phyloP scores from a whole-genome alignment of 2,888 invertebrate genomes.

The Fragum fragum region DNA sequence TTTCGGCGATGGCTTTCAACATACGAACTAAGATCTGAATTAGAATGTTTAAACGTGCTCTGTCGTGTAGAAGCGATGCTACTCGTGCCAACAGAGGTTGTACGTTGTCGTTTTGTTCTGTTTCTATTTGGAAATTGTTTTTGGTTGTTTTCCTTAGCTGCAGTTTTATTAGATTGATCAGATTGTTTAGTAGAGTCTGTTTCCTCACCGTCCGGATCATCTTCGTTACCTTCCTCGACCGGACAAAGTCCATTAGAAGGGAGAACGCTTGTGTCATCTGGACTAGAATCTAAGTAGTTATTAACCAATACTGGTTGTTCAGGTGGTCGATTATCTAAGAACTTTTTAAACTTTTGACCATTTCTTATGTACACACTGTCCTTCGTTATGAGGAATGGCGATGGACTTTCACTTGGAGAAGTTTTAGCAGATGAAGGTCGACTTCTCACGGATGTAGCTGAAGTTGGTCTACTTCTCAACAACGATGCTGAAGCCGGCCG shows the following conservation, averaged over 20 bases:
- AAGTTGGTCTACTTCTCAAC: slow-evolving; percentile 21
- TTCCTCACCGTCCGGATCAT: slow-evolving; percentile 30
- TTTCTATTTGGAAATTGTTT: slow-evolving; percentile 34
- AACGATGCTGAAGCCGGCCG: neutral
- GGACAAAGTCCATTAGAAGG: slow-evolving; percentile 58
- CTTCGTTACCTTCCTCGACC: slow-evolving; percentile 59
- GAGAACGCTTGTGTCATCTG: slow-evolving; percentile 1
- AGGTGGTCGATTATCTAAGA: slow-evolving; percentile 51
- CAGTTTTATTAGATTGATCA: neutral
- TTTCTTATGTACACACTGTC: slow-evolving; percentile 60
- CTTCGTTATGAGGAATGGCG: slow-evolving; percentile 63
- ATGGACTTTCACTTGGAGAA: slow-evolving; percentile 5
- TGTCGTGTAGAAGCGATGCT: slow-evolving; percentile 10
- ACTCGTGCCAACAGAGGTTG: slow-evolving; percentile 20
- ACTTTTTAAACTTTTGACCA: slow-evolving; percentile 61
- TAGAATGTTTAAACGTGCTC: slow-evolving; percentile 49
- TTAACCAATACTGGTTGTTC: slow-evolving; percentile 61
- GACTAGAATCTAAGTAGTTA: slow-evolving; percentile 46
- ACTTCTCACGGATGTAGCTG: neutral
- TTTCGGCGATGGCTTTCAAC: slow-evolving; percentile 51
- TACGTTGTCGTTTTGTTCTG: slow-evolving; percentile 33
- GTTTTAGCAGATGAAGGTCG: slow-evolving; percentile 52
- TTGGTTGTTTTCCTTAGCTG: neutral
- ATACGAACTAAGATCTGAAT: slow-evolving; percentile 60
- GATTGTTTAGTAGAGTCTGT: neutral